Base-by-base conservation (phyloP, 2,797 vertebrate genomes). In the Strix occidentalis region DNA sequence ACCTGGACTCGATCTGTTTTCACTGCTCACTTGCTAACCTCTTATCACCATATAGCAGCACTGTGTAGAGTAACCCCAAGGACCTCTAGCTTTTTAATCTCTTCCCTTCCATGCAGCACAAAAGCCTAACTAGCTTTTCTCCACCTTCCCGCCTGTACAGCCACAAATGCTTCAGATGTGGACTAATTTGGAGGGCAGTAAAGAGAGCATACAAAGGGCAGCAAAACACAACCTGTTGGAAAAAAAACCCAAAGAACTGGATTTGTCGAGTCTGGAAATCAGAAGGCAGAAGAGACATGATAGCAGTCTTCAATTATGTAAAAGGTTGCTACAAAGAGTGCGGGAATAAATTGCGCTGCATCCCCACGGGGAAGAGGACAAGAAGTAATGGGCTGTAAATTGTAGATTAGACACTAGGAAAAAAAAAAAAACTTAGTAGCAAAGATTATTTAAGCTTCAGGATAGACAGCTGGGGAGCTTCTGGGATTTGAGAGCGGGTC, bases 341-440 rank as follows among this genome's bases (percentile, higher is more conserved):
- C 4, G 3, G 66, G 90, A 93, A 94, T 93, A 87, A 95, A 95
- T 79, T 63, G 63, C 24, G 2, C 80, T 84, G 80, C 58, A 66
- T 63, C 80, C 90, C 90, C 84, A 48, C 28, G 0, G 84, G 86
- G 90, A 94, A 35, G 7, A 79, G 93, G 90, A 94, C 70, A 19
- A 76, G 91, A 80, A 88, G 58, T 75, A 86, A 89, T 75, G 72
- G 90, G 70, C 90, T 92, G 80, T 90, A 89, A 92, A 95, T 70
- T 75, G 71, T 78, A 87, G 61, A 90, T 90, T 88, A 90, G 76
- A 56, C 70, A 50, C 23, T 16, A 66, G n/a, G 11, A 11, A 33
- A 48, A 51, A 5, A 48, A 51, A 5, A 41, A 17, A 11, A 35
- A 16, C 28, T 71, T 29, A 4, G 25, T 10, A 48, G 87, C 61